These are phyloP conservation scores for Drosophila sproati DNA, from an alignment of 1,140 invertebrate species.

Conservation along the genomic window DNA sequence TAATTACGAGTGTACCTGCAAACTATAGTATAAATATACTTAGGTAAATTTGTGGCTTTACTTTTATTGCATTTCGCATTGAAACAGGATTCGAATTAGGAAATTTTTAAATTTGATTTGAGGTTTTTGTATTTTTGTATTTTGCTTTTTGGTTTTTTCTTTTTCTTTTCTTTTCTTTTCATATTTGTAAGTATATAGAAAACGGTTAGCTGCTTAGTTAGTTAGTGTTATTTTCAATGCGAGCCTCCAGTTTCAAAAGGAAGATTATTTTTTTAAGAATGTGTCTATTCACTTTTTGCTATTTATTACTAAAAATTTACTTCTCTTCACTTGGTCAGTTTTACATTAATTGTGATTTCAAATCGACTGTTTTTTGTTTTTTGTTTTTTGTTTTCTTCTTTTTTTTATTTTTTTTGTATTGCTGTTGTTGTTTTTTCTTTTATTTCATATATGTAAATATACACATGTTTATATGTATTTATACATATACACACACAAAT, in stretches of 20 bases:
- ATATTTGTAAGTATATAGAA: constrained; percentile 3
- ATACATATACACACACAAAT: constrained; percentile 20
- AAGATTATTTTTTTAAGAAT: constrained; percentile 10
- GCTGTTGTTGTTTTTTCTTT: not conserved
- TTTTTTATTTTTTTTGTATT: not conserved
- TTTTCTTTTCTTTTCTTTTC: too few relatives aligned
- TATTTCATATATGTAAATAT: not conserved
- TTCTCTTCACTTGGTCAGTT: constrained; percentile 36
- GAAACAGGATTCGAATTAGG: constrained; percentile 41
- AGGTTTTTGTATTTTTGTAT: constrained; percentile 3
- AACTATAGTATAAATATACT: constrained; percentile 53
- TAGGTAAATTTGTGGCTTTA: constrained; percentile 73
- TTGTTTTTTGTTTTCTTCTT: constrained; percentile 7
- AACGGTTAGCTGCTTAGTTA: constrained; percentile 32
- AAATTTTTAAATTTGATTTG: constrained; percentile 25
- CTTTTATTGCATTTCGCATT: constrained; percentile 39
- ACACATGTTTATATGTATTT: constrained; percentile 12
- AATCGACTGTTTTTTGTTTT: constrained; percentile 18
- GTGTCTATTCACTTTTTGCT: constrained; percentile 1
- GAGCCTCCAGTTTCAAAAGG: not conserved
- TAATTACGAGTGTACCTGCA: constrained; percentile 51
- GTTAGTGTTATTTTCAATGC: constrained; percentile 8
- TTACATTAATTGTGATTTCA: constrained; percentile 15
- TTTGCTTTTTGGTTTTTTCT: not conserved
- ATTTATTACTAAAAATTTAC: not conserved